Evolutionary conservation across 2,888 invertebrate species (phyloP).

Genomic region (Blastobasis lacticolella): DNA sequence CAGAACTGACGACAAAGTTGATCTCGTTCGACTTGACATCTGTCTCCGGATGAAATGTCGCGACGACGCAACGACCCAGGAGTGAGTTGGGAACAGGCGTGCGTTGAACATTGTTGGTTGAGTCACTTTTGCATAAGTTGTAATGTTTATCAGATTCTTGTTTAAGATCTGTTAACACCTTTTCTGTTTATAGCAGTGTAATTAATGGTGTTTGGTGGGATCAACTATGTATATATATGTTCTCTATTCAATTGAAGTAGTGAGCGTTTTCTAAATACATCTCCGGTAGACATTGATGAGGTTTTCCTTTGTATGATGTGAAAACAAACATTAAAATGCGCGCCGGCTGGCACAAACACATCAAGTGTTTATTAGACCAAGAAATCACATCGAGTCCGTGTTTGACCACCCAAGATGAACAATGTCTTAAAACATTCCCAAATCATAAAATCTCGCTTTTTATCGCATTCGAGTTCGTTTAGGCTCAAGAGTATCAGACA

Average conservation of each 20-base stretch:
- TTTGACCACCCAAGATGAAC: conserved; percentile 68
- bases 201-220: no score
- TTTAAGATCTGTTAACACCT: no score
- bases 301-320: conserved; percentile 42
- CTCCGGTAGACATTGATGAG: conserved; percentile 4
- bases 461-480: conserved; percentile 50
- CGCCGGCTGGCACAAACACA: conserved; percentile 44
- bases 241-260: no score
- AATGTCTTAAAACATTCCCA: conserved; percentile 56
- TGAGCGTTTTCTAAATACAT: no score
- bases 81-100: background rate
- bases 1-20: conserved; percentile 53
- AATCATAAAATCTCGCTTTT: conserved; percentile 70
- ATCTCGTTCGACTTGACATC: conserved; percentile 57
- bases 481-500: conserved; percentile 46
- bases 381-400: conserved; percentile 42
- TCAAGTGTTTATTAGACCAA: conserved; percentile 59
- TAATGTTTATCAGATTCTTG: no score
- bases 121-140: background rate
- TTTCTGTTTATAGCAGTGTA: no score
- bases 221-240: no score
- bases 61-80: conserved; percentile 27
- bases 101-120: background rate
- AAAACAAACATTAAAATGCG: conserved; percentile 47
- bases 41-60: conserved; percentile 56